phyloP scores from a whole-genome alignment of 2,888 invertebrate genomes.

The Listrodromus nycthemerus region DNA sequence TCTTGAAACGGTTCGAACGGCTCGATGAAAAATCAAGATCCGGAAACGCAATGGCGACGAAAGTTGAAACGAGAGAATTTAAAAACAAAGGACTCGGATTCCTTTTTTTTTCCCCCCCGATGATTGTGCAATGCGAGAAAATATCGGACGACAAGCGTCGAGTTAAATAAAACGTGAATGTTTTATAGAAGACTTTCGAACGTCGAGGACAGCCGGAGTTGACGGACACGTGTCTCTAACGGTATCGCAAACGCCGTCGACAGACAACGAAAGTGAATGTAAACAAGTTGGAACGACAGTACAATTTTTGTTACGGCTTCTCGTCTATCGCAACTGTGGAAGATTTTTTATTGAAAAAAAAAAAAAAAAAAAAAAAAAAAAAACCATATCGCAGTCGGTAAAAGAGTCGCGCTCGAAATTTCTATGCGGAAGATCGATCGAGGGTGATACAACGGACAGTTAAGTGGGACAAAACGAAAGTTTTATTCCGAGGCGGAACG shows the following conservation, averaged over 20 bases:
- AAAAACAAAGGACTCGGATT: constrained; percentile 28
- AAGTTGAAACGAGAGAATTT: constrained; percentile 67
- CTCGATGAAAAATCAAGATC: not conserved
- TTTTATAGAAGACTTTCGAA: constrained; percentile 67
- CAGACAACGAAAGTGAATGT: constrained; percentile 73
- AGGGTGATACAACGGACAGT: constrained; percentile 30
- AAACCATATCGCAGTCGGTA: not conserved
- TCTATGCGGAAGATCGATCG: constrained; percentile 43
- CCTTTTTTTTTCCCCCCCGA: not conserved
- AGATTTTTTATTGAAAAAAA: constrained; percentile 16
- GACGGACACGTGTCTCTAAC: constrained; percentile 48
- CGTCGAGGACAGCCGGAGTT: constrained; percentile 58
- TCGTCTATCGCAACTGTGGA: not conserved
- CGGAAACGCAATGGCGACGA: constrained; percentile 46
- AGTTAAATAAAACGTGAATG: constrained; percentile 64
- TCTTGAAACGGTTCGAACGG: not conserved
- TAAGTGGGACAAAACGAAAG: constrained; percentile 66
- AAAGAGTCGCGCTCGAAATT: constrained; percentile 32
- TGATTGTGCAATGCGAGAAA: constrained; percentile 22
- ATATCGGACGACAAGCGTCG: constrained; percentile 44
- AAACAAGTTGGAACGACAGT: constrained; percentile 72
- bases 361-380: not conserved
- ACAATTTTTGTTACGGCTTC: constrained; percentile 52
- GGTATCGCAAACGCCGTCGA: constrained; percentile 40
- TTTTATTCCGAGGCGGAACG: constrained; percentile 47